phyloP scores from a whole-genome alignment of 37 sponge, comb jelly and placozoan genomes.

The Aphrocallistes beatrix region DNA sequence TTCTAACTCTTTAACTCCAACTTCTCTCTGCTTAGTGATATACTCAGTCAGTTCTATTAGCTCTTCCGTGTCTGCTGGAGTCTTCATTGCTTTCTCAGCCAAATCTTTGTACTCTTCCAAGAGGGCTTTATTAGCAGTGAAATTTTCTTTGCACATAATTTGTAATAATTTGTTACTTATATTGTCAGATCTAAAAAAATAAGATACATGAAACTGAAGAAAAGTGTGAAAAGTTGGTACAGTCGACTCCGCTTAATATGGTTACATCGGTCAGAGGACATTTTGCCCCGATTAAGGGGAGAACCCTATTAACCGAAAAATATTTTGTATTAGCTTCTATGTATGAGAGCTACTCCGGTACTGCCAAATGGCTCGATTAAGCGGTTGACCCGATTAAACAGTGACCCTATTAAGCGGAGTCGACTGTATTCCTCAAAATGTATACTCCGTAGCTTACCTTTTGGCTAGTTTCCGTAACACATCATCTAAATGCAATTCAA shows the following conservation, averaged over 20 bases:
- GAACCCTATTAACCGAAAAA: no score
- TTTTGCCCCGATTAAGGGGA: no score
- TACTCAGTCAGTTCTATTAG: constrained; percentile 81
- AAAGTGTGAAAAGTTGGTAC: neutral
- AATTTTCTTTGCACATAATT: constrained; percentile 68
- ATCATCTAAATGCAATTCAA: constrained; percentile 85
- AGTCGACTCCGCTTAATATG: neutral
- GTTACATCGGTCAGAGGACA: no score
- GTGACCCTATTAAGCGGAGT: no score
- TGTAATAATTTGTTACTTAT: constrained; percentile 50
- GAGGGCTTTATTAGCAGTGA: constrained; percentile 63
- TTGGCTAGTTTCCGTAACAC: constrained; percentile 57
- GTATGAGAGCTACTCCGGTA: no score
- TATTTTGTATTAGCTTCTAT: no score
- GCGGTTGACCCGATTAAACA: no score
- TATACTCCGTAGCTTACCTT: no score
- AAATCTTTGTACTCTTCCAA: constrained; percentile 67
- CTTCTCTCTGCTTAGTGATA: constrained; percentile 47
- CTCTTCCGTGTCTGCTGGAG: constrained; percentile 76
- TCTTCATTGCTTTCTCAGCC: constrained; percentile 75
- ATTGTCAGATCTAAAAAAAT: constrained; percentile 37
- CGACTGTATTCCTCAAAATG: no score
- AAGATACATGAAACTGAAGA: neutral
- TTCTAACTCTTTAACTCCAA: constrained; percentile 45
- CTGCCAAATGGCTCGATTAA: no score